A percentile compares a stretch with the other conserved stretches of the same genome.
Conservation (phyloP, 2,888 invertebrate species). For the Drosophila histrio region DNA sequence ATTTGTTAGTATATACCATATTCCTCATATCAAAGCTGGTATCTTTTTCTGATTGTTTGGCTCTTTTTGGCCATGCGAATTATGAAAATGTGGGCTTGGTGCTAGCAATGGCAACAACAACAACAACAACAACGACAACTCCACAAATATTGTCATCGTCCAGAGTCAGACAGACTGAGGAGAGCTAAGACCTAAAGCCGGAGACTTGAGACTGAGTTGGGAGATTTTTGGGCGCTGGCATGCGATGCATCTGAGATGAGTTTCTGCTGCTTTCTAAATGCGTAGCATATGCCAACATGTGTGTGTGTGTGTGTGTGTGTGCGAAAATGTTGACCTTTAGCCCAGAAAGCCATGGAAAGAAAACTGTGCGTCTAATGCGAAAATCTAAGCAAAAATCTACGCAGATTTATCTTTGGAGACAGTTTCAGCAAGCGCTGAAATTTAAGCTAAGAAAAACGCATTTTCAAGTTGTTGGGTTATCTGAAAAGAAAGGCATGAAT, state of each 20-base stretch:
- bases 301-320: conserved; percentile 33
- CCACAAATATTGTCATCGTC: conserved; percentile 58
- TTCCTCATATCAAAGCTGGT: not conserved
- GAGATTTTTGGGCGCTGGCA: conserved; percentile 48
- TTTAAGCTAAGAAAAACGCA: conserved; percentile 28
- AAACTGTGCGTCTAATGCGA: conserved; percentile 45
- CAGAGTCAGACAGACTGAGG: conserved; percentile 14
- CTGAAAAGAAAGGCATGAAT: conserved; percentile 12
- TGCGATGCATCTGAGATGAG: conserved; percentile 46
- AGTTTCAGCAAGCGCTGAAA: conserved; percentile 56
- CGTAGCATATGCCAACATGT: conserved; percentile 51
- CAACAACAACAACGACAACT: conserved; percentile 18
- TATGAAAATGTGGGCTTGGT: conserved; percentile 79
- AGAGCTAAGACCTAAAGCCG: conserved; percentile 40
- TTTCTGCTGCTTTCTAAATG: conserved; percentile 68
- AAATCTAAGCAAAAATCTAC: conserved; percentile 57
- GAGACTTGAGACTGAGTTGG: conserved; percentile 23
- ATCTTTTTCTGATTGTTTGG: conserved; percentile 27
- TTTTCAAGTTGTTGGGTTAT: conserved; percentile 20
- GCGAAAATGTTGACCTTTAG: conserved; percentile 68
- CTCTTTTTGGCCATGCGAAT: conserved; percentile 61
- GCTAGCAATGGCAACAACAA: conserved; percentile 25
- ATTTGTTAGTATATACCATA: conserved; percentile 12
- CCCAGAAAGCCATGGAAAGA: conserved; percentile 51
- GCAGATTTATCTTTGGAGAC: conserved; percentile 69